Evolutionary conservation across 23 tunicate species (phyloP), one percentile per base, ranked within the genome.

Genomic region (Ciona savignyi): DNA sequence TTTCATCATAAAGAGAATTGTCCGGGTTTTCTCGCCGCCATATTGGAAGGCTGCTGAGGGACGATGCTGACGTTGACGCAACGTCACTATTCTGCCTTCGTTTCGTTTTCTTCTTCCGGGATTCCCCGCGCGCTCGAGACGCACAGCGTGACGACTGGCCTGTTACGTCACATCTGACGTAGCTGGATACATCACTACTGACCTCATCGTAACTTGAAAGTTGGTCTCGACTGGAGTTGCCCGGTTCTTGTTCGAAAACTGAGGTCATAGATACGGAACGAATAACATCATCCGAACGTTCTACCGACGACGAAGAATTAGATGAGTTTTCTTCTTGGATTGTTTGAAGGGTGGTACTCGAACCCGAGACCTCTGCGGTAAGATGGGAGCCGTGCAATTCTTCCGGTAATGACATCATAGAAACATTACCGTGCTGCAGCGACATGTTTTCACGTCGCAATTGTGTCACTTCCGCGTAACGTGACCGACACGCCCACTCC

Each of bases 1-100:
- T 63, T 20, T 25, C 23, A 6, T 27, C n/a, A 29, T 29, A 82
- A 32, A 74, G 65, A 70, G 81, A 87, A 4, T 63, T 71, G 60
- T 72, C 67, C n/a, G 35, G 34, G 35, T 68, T 68, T 68, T 68
- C 72, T 6, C 34, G 42, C 19, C 72, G 11, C 72, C 72, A 68
- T 68, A 68, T 68, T 27, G 72, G 72, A 29, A 68, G 72, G 9
- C n/a, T 29, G n/a, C 24, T 23, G 67, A 63, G 67, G 6, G 67
- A 63, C 28, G 67, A 63, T 22, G 56, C 56, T 42, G 56, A 42
- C 56, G 56, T 42, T 6, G 56, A 42, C 15, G 56, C 15, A 15
- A 42, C 56, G 56, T 42, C 56, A 42, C 15, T 42, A 42, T 42
- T 15, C 15, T 42, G 56, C 56, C 15, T 42, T 42, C 56, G 9